Base-by-base conservation (phyloP, 1,140 invertebrate genomes). In the Chironomus tepperi region DNA sequence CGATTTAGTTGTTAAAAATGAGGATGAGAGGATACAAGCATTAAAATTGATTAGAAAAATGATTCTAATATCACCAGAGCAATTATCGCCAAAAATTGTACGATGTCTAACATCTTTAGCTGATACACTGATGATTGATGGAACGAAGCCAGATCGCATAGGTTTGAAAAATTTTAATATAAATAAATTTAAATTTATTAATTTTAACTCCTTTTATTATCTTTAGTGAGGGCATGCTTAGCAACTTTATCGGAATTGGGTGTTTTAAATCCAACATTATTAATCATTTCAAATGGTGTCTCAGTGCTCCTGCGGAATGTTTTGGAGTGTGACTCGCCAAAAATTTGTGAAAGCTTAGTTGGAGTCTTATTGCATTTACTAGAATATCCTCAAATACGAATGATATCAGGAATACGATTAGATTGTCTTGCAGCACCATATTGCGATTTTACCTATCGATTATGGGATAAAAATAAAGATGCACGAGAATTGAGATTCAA, bases 1-100 rank as follows among this genome's bases (percentile, higher is more conserved):
- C 79, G 95, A 98, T 83, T 84, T 97, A 72, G 87, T 89, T 85
- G 84, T 89, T 70, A 87, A 92, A 77, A 96, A 97, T 82, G 92
- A 96, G 79, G 88, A 92, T 75, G 96, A 98, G 81, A 86, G 95
- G 34, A 88, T 96, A 65, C 95, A 98, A 84, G 94, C 94, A 0
- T 83, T 97, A 75, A 88, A 94, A 79, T 86, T 98, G 16, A 89
- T 82, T 8, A 78, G 81, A 12, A 82, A 82, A 75, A 82, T 82
- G 79, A 74, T 82, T 34, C 77, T 80, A 12, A 79, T 82, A 70
- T 75, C 81, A 3, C 79, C 81, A 1, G 79, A 81, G 18, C 77
- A 79, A 19, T 80, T 82, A n/a, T 81, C 79, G 76, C 81, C 87
- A 16, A 86, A 88, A 73, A 78, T 92, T 80, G 84, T 87, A 79